phyloP scores from a whole-genome alignment of 2,113 vertebrate species.

The Indicator maculatus region DNA sequence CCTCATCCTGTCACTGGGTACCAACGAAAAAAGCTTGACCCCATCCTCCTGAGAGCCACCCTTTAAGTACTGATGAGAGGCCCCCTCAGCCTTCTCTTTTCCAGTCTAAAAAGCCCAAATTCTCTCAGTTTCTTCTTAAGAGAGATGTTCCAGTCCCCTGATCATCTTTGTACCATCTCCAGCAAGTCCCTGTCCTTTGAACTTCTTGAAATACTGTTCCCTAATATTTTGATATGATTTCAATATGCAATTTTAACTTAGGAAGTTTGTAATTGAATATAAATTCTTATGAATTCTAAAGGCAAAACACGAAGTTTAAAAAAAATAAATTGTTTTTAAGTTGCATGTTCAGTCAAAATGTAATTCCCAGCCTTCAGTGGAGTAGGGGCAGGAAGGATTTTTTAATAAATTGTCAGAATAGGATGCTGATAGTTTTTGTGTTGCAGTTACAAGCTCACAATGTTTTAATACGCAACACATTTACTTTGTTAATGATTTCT shows the following conservation, averaged over 20 bases:
- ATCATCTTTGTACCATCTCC: too few species aligned
- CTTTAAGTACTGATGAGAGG: too few species aligned
- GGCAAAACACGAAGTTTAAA: neutral
- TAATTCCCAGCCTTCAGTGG: neutral
- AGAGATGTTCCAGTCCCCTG: too few species aligned
- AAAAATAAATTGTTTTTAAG: neutral
- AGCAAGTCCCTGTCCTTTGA: too few species aligned
- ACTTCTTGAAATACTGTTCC: neutral
- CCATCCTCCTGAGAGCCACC: too few species aligned
- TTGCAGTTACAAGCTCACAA: neutral
- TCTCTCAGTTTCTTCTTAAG: too few species aligned
- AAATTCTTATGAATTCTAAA: neutral
- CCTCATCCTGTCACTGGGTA: too few species aligned
- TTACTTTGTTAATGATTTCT: conserved; percentile 47
- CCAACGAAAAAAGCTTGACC: too few species aligned
- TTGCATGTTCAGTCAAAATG: neutral
- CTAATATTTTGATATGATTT: neutral
- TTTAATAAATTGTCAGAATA: neutral
- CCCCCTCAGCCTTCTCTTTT: too few species aligned
- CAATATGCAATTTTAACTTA: neutral
- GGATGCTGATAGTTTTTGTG: neutral
- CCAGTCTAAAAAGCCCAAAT: too few species aligned
- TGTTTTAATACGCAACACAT: conserved; percentile 2
- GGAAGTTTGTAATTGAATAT: neutral
- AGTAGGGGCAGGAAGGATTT: neutral